Evolutionary conservation across 1,140 invertebrate species (phyloP), one percentile per base, ranked within the genome.

Genomic region (Drosophila burlai): DNA sequence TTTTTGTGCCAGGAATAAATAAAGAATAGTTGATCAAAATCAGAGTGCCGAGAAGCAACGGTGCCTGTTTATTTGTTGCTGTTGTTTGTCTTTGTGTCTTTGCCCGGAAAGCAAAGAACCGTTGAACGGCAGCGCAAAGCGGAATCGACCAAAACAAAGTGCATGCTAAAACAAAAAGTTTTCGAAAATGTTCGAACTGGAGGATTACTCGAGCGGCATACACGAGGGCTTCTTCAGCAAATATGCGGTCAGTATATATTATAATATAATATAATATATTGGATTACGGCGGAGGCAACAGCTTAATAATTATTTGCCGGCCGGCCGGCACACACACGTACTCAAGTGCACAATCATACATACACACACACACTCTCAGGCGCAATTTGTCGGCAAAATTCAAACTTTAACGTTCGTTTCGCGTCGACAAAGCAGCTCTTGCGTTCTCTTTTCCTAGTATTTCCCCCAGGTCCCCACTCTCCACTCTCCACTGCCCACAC

Each of bases 141-240:
- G 45, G 55, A 77, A 68, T 71, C 46, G 87, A 91, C 80, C 87
- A 86, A 89, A 90, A 85, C 82, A 91, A 90, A 89, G 64, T 50
- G 38, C 50, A 75, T 65, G 63, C 66, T 34, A 54, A 73, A 68
- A 63, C 67, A 62, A 57, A 69, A 49, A 42, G 59, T 57, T 55
- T 50, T 38, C 40, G 80, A 80, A 80, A 45, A 93, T 93, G 92
- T 93, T 93, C 63, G 92, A 93, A 79, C 68, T 93, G 42, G 92
- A 93, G 76, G 92, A 93, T 74, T 91, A 91, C 69, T 91, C 92
- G 29, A 89, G 83, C 68, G 76, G 91, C 43, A 92, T 92, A 59
- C 92, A 93, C 66, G 92, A 93, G 66, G 83, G 91, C 36, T 91
- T 93, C 60, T 90, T 93, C 74, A 93, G 76, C 66, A 93, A 93